Evolutionary conservation across 2,888 invertebrate genomes (phyloP).

Genomic region (Apamea epomidion): DNA sequence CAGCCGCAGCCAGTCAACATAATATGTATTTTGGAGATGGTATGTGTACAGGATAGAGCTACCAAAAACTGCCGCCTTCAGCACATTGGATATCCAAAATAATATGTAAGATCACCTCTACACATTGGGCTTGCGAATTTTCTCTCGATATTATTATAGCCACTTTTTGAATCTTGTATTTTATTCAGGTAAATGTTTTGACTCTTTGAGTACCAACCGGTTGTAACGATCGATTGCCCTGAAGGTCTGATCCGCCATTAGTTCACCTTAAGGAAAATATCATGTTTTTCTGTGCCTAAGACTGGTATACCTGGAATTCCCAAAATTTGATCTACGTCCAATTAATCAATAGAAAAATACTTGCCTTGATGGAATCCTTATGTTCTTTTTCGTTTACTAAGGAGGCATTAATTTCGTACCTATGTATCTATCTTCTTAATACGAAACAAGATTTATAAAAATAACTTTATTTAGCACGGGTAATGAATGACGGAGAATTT

Average conservation of each 20-base stretch:
- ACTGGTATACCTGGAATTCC: background rate
- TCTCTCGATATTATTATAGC: too few relatives aligned
- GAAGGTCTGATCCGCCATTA: background rate
- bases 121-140: too few relatives aligned
- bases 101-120: too few relatives aligned
- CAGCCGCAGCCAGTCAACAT: too few relatives aligned
- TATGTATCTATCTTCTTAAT: too few relatives aligned
- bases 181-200: background rate
- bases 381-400: too few relatives aligned
- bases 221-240: background rate
- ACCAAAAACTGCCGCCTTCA: too few relatives aligned
- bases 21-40: too few relatives aligned
- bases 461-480: background rate
- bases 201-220: background rate
- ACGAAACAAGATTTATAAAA: background rate
- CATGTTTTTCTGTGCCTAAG: background rate
- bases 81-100: too few relatives aligned
- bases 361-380: too few relatives aligned
- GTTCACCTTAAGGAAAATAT: background rate
- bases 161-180: background rate
- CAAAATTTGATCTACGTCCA: background rate
- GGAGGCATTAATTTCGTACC: too few relatives aligned
- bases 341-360: background rate
- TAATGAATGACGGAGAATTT: background rate
- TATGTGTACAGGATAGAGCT: too few relatives aligned